These are phyloP conservation scores for Neomonachus schauinslandi DNA, from an alignment of 2,113 vertebrate genomes.

Conservation along the genomic window DNA sequence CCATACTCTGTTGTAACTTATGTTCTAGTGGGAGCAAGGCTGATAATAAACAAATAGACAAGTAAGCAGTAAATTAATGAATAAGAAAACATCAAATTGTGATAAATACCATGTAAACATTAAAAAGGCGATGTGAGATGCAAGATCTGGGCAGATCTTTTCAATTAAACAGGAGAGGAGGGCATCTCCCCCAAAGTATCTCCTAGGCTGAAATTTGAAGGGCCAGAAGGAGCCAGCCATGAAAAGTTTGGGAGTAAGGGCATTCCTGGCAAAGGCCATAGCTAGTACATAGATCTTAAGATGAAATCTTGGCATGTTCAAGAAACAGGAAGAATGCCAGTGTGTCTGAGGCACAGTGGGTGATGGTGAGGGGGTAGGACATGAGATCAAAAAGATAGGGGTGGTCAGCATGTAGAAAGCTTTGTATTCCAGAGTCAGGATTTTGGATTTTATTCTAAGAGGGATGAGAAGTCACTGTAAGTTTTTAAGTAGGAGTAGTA, in stretches of 20 bases:
- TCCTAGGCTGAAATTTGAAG: not conserved
- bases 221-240: not conserved
- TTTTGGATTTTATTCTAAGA: not conserved
- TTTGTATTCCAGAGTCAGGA: not conserved
- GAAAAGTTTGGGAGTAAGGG: not conserved
- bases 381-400: not conserved
- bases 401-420: not conserved
- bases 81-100: not conserved
- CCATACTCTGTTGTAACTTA: not conserved
- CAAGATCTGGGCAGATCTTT: not conserved
- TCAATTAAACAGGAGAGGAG: no score
- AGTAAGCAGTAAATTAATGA: not conserved
- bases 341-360: not conserved
- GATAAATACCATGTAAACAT: not conserved
- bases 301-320: not conserved
- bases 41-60: not conserved
- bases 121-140: not conserved
- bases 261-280: not conserved
- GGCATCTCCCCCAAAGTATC: not conserved
- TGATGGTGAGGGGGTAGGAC: fast-evolving
- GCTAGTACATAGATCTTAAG: not conserved
- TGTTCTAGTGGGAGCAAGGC: not conserved
- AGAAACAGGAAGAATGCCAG: not conserved
- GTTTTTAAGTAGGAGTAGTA: not conserved
- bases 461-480: not conserved